Percentiles rank a stretch among this genome's conserved stretches.
Conservation (phyloP, 92 coral and sea anemone genomes). For the Pocillopora meandrina region DNA sequence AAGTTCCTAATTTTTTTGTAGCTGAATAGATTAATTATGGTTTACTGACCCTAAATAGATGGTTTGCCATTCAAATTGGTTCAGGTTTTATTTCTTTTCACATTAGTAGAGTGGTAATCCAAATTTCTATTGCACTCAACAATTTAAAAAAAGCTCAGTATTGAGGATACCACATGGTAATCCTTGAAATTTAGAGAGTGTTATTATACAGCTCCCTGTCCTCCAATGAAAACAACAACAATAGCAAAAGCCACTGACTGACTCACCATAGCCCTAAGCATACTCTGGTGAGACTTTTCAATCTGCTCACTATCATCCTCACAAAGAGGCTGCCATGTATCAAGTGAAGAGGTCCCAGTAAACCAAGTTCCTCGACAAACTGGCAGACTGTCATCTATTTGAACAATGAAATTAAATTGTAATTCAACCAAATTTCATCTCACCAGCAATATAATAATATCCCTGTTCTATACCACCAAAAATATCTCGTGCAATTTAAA, state of each 20-base stretch:
- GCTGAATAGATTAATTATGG: background rate
- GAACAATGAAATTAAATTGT: background rate
- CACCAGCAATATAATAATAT: background rate
- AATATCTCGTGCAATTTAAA: too few relatives aligned
- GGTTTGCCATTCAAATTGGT: too few relatives aligned
- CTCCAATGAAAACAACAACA: background rate
- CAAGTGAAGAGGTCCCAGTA: slow-evolving; percentile 70
- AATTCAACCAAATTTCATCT: background rate
- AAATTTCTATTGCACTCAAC: too few relatives aligned
- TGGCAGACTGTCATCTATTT: slow-evolving; percentile 62
- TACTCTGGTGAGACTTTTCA: slow-evolving; percentile 84
- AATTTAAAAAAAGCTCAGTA: too few relatives aligned
- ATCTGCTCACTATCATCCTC: slow-evolving; percentile 86
- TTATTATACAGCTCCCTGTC: background rate
- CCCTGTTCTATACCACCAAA: too few relatives aligned
- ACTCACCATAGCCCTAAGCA: slow-evolving; percentile 89
- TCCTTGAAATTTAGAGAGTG: background rate
- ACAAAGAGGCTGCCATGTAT: slow-evolving; percentile 84
- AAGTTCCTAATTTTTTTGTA: background rate
- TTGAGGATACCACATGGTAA: too few relatives aligned
- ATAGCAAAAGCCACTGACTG: background rate
- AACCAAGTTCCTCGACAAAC: slow-evolving; percentile 97
- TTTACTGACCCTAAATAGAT: too few relatives aligned
- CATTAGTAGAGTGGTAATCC: too few relatives aligned
- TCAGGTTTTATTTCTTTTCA: too few relatives aligned